A percentile compares a stretch with the other conserved stretches of the same genome.
These are phyloP conservation scores for Plestiodon gilberti DNA, from an alignment of 2,113 vertebrate species.

Conservation along the genomic window DNA sequence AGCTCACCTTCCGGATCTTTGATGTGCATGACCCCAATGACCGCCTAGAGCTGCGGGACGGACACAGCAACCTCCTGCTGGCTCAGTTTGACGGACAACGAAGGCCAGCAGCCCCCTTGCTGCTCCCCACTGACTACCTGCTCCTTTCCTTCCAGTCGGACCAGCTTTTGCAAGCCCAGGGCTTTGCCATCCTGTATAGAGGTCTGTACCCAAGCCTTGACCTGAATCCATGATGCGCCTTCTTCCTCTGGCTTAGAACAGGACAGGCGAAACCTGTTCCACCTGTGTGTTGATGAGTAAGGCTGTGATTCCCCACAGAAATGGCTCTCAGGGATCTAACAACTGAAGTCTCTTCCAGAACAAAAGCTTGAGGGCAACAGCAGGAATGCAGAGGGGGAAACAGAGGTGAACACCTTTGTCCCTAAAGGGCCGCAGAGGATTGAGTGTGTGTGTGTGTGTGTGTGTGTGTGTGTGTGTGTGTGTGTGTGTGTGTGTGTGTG, in stretches of 20 bases:
- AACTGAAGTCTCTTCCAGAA: background rate
- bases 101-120: conserved; percentile 44
- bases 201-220: conserved; percentile 43
- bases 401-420: background rate
- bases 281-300: background rate
- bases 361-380: too few relatives aligned
- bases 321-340: background rate
- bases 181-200: conserved; percentile 67
- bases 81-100: conserved; percentile 59
- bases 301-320: background rate
- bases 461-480: too few relatives aligned
- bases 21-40: conserved; percentile 64
- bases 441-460: too few relatives aligned
- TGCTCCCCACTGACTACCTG: conserved; percentile 46
- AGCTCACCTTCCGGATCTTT: conserved; percentile 71
- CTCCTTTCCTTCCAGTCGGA: conserved; percentile 67
- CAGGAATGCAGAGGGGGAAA: too few relatives aligned
- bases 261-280: background rate
- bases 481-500: too few relatives aligned
- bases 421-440: background rate
- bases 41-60: conserved; percentile 67
- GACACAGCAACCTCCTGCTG: conserved; percentile 53
- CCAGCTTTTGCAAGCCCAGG: conserved; percentile 61
- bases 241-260: background rate
- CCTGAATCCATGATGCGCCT: background rate